phyloP scores from a whole-genome alignment of 2,888 invertebrate genomes.

The Sepioteuthis lessoniana region DNA sequence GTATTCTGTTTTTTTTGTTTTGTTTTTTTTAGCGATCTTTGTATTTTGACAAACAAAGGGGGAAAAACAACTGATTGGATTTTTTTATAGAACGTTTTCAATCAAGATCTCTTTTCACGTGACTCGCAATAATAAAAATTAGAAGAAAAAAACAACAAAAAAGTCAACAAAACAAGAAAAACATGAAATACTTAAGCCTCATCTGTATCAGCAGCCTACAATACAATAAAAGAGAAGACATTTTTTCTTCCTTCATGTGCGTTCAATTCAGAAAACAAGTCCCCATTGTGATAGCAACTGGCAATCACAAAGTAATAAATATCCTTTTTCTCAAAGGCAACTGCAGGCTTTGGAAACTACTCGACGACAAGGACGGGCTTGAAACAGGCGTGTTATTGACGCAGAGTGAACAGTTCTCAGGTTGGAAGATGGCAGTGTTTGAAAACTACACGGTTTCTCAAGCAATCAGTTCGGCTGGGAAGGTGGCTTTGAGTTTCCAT shows the following conservation, averaged over 20 bases:
- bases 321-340: constrained; percentile 6
- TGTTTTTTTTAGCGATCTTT: neutral
- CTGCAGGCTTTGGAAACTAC: neutral
- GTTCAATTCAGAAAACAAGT: neutral
- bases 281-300: neutral
- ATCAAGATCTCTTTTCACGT: neutral
- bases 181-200: neutral
- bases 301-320: constrained; percentile 20
- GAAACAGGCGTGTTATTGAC: neutral
- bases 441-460: too few relatives aligned
- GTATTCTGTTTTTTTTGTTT: too few relatives aligned
- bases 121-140: neutral
- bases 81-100: constrained; percentile 6
- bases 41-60: neutral
- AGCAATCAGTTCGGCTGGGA: too few relatives aligned
- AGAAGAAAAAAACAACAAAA: too few relatives aligned
- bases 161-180: too few relatives aligned
- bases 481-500: too few relatives aligned
- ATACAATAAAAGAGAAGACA: neutral
- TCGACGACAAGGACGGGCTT: neutral
- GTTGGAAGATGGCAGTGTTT: too few relatives aligned
- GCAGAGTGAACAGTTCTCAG: too few relatives aligned
- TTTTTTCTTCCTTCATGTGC: neutral
- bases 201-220: neutral
- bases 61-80: neutral